These are phyloP conservation scores for Coenonympha arcania DNA, from an alignment of 2,888 invertebrate species.

Conservation along the genomic window DNA sequence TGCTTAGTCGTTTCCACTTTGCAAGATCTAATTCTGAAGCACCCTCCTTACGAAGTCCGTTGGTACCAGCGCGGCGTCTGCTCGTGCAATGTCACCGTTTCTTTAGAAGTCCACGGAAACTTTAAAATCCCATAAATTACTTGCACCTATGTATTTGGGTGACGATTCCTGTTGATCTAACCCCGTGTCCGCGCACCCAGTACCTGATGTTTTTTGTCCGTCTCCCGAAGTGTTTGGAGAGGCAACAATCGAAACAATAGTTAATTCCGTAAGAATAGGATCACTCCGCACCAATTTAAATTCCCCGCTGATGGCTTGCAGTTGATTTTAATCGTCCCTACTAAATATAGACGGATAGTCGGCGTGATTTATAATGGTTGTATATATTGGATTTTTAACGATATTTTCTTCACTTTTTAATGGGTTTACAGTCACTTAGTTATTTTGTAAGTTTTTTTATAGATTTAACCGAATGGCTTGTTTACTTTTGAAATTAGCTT, in stretches of 20 bases:
- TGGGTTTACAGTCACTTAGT: constrained; percentile 8
- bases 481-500: not conserved
- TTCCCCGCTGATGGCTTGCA: constrained; percentile 48
- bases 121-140: too few relatives aligned
- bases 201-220: constrained; percentile 71
- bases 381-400: constrained; percentile 33
- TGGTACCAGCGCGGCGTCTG: too few relatives aligned
- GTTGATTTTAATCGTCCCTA: constrained; percentile 39
- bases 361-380: constrained; percentile 49
- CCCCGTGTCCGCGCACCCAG: constrained; percentile 26
- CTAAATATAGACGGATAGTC: constrained; percentile 34
- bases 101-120: too few relatives aligned
- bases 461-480: not conserved
- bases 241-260: constrained; percentile 66
- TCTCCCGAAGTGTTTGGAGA: constrained; percentile 55
- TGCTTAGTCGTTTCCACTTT: too few relatives aligned
- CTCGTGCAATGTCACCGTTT: too few relatives aligned
- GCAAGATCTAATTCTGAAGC: too few relatives aligned
- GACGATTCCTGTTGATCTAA: constrained; percentile 18
- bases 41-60: too few relatives aligned
- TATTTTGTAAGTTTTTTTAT: not conserved
- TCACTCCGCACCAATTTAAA: constrained; percentile 58
- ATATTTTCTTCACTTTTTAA: constrained; percentile 17
- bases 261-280: constrained; percentile 50
- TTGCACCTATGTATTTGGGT: not conserved